These are phyloP conservation scores for Terrapene triunguis DNA, from an alignment of 2,113 vertebrate genomes.

Conservation along the genomic window DNA sequence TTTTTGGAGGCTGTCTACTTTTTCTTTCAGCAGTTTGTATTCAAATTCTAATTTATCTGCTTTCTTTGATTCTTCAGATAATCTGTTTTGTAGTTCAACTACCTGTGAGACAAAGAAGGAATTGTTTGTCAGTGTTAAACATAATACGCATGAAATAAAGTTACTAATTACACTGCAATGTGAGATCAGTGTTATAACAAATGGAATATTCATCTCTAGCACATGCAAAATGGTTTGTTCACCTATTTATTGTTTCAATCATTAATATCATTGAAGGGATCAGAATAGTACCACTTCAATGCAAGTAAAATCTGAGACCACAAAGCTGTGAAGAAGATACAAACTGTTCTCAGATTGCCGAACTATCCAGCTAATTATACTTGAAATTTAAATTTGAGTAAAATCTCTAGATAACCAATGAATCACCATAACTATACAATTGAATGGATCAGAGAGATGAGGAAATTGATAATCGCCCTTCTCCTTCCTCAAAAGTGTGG, in stretches of 20 bases:
- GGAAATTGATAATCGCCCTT: neutral
- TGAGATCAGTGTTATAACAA: slow-evolving; percentile 6
- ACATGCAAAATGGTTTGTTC: slow-evolving; percentile 19
- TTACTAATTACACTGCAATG: slow-evolving; percentile 33
- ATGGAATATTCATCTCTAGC: slow-evolving; percentile 3
- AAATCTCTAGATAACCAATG: neutral
- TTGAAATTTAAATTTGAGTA: neutral
- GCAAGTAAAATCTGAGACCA: neutral
- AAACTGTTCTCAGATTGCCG: neutral
- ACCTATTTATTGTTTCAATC: neutral
- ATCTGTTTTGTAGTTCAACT: slow-evolving; percentile 96
- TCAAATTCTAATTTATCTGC: slow-evolving; percentile 99
- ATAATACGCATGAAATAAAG: slow-evolving; percentile 48
- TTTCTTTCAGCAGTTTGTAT: slow-evolving; percentile 97
- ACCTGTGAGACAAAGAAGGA: slow-evolving; percentile 86
- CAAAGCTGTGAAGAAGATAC: neutral
- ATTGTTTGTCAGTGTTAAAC: slow-evolving; percentile 61
- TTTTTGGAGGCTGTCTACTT: slow-evolving; percentile 98
- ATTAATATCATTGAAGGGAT: slow-evolving; percentile 36
- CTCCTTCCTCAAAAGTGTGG: neutral
- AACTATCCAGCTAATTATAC: neutral
- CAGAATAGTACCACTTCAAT: neutral
- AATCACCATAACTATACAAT: neutral
- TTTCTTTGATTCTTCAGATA: slow-evolving; percentile 99
- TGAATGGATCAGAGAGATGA: neutral